Evolutionary conservation across 2,113 vertebrate genomes (phyloP), one percentile per base, ranked within the genome.

Genomic region (Caranx ignobilis): DNA sequence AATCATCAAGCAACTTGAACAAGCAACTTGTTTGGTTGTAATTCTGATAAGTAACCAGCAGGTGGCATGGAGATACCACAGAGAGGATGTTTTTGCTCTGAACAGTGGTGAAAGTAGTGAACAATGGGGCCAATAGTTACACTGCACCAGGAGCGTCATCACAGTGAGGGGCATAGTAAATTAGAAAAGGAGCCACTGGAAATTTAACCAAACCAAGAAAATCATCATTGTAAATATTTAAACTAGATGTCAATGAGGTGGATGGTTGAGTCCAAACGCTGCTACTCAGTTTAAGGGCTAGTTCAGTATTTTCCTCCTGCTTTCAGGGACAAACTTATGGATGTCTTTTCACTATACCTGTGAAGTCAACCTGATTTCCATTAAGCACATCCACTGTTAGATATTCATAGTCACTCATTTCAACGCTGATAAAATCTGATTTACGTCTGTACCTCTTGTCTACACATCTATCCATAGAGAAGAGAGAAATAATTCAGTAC

Each of bases 41-140:
- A 66, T 75, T 76, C 57, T 69, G 2, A 32, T 0, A 47, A 77
- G 31, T 86, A 68, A 73, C 83, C 91, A 90, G 84, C 65, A 88
- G 89, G 72, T 81, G 87, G 82, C 70, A 11, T 11, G 16, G 39
- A 13, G 57, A 48, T 6, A 0, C 7, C 26, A 26, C 26, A 26
- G 72, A 11, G 3, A 57, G 16, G 19, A 54, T 63, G 41, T 56
- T 21, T 61, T n/a, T 43, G 34, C 66, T 26, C 7, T 34, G 48
- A 52, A 80, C n/a, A 18, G n/a, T 26, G 4, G 9, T n/a, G 43
- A 45, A 7, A 63, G 35, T 3, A 6, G 31, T 60, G 43, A 21
- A 43, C 13, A 12, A 11, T 8, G 11, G 11, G 21, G 3, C 43
- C 19, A 21, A 43, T 21, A 5, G 35, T 34, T 12, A 34, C 2